These are phyloP conservation scores for Hassar affinis DNA, from an alignment of 2,113 vertebrate species.

Conservation along the genomic window DNA sequence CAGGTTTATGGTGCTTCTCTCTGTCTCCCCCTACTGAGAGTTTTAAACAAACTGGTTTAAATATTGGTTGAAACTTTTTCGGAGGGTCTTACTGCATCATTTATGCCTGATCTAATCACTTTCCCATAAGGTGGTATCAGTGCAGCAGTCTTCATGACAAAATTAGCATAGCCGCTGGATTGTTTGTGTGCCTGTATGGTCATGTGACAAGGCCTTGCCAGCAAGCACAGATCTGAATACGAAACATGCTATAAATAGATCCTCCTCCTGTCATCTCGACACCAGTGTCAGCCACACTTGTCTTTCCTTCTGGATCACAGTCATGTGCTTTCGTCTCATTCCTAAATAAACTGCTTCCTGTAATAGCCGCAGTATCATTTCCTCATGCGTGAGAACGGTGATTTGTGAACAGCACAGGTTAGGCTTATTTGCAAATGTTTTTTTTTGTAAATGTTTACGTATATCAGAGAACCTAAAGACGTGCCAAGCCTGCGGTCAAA, in stretches of 20 bases:
- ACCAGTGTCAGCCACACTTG: slow-evolving; percentile 43
- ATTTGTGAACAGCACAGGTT: slow-evolving; percentile 4
- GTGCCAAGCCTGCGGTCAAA: slow-evolving; percentile 5
- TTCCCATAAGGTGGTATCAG: slow-evolving; percentile 17
- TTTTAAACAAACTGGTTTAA: not conserved
- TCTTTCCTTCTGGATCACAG: slow-evolving; percentile 42
- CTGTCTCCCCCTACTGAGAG: slow-evolving; percentile 46
- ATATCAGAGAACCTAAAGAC: not conserved
- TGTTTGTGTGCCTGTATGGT: slow-evolving; percentile 33
- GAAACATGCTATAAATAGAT: slow-evolving; percentile 73
- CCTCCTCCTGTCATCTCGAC: slow-evolving; percentile 51
- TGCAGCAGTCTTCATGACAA: not conserved
- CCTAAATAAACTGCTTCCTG: slow-evolving; percentile 39
- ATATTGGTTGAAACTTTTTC: not conserved
- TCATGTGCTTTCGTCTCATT: slow-evolving; percentile 46
- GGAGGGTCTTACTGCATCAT: not conserved
- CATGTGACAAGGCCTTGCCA: slow-evolving; percentile 54
- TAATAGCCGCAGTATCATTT: slow-evolving; percentile 21
- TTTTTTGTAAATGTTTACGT: not conserved
- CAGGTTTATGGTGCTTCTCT: slow-evolving; percentile 6
- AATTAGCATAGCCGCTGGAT: not conserved
- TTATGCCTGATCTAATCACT: not conserved
- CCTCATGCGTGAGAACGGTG: not conserved
- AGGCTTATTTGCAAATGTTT: not conserved
- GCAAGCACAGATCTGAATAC: slow-evolving; percentile 70